These are phyloP conservation scores for Parascotia fuliginaria DNA, from an alignment of 2,888 invertebrate genomes.

Conservation along the genomic window DNA sequence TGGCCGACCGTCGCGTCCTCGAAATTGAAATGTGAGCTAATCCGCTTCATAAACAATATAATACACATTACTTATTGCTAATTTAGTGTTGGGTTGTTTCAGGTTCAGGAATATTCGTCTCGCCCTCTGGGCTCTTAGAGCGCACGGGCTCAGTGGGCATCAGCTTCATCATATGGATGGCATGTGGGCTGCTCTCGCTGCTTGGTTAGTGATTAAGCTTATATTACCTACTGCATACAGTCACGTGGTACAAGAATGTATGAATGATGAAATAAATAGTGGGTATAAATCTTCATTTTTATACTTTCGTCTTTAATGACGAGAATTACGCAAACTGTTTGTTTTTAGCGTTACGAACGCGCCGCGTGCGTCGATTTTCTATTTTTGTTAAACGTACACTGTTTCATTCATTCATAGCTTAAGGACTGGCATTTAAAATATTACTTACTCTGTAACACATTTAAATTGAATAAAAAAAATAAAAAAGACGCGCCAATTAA, in stretches of 20 bases:
- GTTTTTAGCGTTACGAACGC: background rate
- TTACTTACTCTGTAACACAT: background rate
- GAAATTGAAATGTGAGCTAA: too few species aligned
- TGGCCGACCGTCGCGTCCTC: too few species aligned
- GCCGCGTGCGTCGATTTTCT: background rate
- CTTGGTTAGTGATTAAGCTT: conserved; percentile 88
- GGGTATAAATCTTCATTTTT: background rate
- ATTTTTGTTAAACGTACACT: background rate
- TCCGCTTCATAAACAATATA: too few species aligned
- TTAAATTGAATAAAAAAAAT: too few species aligned
- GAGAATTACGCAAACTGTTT: conserved; percentile 2
- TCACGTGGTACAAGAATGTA: conserved; percentile 24
- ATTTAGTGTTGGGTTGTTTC: conserved; percentile 46
- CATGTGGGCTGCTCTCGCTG: conserved; percentile 96
- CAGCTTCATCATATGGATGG: conserved; percentile 97
- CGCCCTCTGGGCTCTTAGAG: conserved; percentile 97
- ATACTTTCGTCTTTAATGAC: background rate
- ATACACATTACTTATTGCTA: too few species aligned
- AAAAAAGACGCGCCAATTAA: too few species aligned
- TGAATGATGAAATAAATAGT: too few species aligned
- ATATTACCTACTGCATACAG: conserved; percentile 3
- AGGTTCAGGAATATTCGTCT: conserved; percentile 99
- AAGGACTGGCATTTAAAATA: background rate
- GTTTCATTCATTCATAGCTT: background rate
- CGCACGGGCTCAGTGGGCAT: conserved; percentile 97